These are phyloP conservation scores for Diplolepis rosae DNA, from an alignment of 2,888 invertebrate species.

Conservation along the genomic window DNA sequence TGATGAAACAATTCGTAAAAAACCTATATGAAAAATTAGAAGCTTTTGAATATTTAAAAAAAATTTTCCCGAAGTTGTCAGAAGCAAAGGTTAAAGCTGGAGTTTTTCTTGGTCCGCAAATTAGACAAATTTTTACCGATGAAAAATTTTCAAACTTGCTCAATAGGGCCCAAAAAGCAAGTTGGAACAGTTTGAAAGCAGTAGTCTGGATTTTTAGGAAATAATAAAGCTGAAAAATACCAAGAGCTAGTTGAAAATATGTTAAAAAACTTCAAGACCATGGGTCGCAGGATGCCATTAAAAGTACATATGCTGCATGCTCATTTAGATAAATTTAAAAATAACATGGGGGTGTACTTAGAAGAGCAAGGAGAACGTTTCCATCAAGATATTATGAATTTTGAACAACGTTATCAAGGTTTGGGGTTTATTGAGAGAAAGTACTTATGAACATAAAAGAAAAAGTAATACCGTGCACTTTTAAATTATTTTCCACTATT, in stretches of 20 bases:
- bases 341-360: conserved; percentile 56
- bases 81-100: conserved; percentile 57
- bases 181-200: conserved; percentile 40
- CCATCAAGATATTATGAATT: conserved; percentile 55
- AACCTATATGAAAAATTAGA: conserved; percentile 36
- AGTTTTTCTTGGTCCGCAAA: conserved; percentile 50
- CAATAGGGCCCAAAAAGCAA: conserved; percentile 40
- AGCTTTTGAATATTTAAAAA: conserved; percentile 40
- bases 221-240: conserved; percentile 57
- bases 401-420: too few relatives aligned
- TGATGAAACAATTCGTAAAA: conserved; percentile 57
- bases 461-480: too few relatives aligned
- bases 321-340: conserved; percentile 55
- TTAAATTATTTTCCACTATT: too few relatives aligned
- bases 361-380: conserved; percentile 61
- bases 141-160: conserved; percentile 47
- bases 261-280: conserved; percentile 40
- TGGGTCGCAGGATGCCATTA: conserved; percentile 51
- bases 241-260: conserved; percentile 47
- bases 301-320: conserved; percentile 60
- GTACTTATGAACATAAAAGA: too few relatives aligned
- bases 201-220: conserved; percentile 50
- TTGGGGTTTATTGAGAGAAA: too few relatives aligned
- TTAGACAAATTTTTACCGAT: conserved; percentile 41
- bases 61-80: conserved; percentile 42